Percentiles rank a stretch among this genome's conserved stretches.
These are phyloP conservation scores for Platycercus adscitus DNA, from an alignment of 2,113 vertebrate species.

Conservation along the genomic window DNA sequence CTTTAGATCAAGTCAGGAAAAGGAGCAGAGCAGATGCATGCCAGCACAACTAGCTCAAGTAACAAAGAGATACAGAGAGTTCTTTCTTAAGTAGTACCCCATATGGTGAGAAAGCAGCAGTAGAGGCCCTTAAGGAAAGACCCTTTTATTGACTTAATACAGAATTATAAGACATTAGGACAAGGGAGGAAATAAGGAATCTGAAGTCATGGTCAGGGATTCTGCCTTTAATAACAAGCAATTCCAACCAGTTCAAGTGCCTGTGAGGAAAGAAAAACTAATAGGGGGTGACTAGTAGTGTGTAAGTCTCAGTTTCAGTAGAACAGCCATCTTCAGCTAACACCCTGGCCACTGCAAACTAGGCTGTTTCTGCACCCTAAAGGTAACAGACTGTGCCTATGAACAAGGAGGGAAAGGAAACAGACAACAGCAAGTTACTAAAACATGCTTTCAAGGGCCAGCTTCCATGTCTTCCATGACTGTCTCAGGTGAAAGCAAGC, in stretches of 20 bases:
- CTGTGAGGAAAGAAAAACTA: background rate
- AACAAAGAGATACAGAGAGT: background rate
- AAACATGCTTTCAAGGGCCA: background rate
- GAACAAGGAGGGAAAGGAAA: background rate
- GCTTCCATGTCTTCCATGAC: background rate
- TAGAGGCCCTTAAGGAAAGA: background rate
- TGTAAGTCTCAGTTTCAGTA: background rate
- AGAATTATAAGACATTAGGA: background rate
- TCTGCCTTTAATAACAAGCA: background rate
- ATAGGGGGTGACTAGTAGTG: background rate
- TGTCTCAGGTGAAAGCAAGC: background rate
- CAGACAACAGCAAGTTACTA: background rate
- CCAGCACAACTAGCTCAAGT: background rate
- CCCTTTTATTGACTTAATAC: background rate
- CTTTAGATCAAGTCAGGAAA: background rate
- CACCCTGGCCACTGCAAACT: background rate
- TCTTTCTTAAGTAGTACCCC: background rate
- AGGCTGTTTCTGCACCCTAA: background rate
- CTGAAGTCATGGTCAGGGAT: background rate
- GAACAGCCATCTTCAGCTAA: background rate
- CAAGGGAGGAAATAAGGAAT: background rate
- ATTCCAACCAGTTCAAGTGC: background rate
- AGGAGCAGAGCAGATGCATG: background rate
- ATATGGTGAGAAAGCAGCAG: background rate
- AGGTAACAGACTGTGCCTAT: fast-evolving